Conservation (phyloP, 1,140 invertebrate genomes). For the Dendroctonus ponderosae region DNA sequence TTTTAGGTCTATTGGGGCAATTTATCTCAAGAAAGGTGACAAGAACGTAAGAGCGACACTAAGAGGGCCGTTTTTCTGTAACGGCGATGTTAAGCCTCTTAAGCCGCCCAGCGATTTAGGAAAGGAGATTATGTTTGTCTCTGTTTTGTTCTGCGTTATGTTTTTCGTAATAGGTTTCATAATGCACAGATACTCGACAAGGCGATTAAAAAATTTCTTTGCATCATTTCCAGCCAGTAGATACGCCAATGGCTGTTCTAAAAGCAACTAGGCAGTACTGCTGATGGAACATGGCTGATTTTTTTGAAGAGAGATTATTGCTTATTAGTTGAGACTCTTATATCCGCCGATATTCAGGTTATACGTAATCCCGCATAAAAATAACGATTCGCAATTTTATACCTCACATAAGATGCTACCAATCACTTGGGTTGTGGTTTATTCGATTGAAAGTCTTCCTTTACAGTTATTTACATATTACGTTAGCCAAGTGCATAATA, state of each 20-base stretch:
- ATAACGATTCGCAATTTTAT: constrained; percentile 8
- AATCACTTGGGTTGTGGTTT: constrained; percentile 24
- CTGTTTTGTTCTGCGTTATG: background rate
- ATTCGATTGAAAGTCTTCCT: constrained; percentile 16
- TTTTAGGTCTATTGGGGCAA: constrained; percentile 8
- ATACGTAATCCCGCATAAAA: background rate
- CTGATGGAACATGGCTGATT: no score
- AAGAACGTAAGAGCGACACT: constrained; percentile 22
- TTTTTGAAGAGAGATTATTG: no score
- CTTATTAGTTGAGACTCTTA: no score
- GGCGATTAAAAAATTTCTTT: no score
- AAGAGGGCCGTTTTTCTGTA: constrained; percentile 28
- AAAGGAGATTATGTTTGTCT: constrained; percentile 2
- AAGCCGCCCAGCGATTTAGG: constrained; percentile 17
- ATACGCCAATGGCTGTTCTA: no score
- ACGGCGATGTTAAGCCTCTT: constrained; percentile 14
- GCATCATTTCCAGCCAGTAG: no score
- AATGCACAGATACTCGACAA: no score
- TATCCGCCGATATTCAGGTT: no score
- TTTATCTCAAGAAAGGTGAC: constrained; percentile 26
- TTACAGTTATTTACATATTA: constrained; percentile 23
- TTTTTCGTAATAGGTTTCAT: no score
- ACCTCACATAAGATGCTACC: constrained; percentile 7
- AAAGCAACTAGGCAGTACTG: no score
- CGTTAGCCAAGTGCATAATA: constrained; percentile 11